Conservation (phyloP, 2,888 invertebrate species). For the Apamea crenata region DNA sequence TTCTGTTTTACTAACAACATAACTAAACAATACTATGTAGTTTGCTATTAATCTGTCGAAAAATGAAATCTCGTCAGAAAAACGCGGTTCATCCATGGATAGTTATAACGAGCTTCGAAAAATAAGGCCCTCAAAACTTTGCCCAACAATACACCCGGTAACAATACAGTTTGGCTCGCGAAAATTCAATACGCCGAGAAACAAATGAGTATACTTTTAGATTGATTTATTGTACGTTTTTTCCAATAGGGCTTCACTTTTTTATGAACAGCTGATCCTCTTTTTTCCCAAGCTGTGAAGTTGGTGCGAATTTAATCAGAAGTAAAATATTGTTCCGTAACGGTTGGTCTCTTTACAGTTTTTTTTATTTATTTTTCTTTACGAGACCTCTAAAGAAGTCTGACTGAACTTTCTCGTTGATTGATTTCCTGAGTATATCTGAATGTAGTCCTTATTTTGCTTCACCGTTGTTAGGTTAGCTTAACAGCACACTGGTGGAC, state of each 20-base stretch:
- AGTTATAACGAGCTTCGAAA: constrained; percentile 74
- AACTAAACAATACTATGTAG: background rate
- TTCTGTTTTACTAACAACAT: constrained; percentile 8
- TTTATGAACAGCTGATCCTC: constrained; percentile 50
- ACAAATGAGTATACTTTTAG: constrained; percentile 66
- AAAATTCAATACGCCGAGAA: constrained; percentile 61
- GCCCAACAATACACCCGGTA: constrained; percentile 64
- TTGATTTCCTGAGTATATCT: background rate
- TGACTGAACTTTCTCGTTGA: constrained; percentile 10
- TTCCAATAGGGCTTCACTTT: constrained; percentile 51
- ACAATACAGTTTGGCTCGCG: constrained; percentile 67
- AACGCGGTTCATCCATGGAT: constrained; percentile 64
- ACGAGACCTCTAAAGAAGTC: background rate
- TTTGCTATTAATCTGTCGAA: constrained; percentile 22
- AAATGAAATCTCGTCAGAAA: constrained; percentile 39
- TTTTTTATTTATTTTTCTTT: constrained; percentile 27
- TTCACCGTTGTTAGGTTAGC: background rate
- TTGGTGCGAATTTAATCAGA: constrained; percentile 46
- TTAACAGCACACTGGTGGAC: too few relatives aligned
- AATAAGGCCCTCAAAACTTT: constrained; percentile 66
- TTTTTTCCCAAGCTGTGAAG: constrained; percentile 48
- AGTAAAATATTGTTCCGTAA: constrained; percentile 43
- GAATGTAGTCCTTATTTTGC: background rate
- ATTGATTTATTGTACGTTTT: constrained; percentile 63
- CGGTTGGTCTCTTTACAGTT: constrained; percentile 15